Base-by-base conservation (phyloP, 37 sponge, comb jelly and placozoan genomes). In the Tethya wilhelma region DNA sequence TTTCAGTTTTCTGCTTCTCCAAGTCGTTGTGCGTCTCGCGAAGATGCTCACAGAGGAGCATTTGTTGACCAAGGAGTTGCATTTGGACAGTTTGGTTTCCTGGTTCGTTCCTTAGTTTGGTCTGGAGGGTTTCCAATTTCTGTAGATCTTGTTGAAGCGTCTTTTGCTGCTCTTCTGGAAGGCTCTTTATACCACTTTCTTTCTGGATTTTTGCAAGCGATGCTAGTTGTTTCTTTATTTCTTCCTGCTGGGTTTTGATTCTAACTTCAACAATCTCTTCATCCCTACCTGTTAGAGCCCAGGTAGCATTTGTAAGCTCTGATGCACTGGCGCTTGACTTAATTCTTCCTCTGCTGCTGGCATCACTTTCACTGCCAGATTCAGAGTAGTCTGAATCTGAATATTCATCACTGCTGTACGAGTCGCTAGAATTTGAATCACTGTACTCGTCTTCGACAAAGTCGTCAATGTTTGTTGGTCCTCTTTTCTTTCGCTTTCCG, bases 41-140 rank as follows among this genome's bases (percentile, higher is more conserved):
- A 40, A 91, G 74, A 29, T 91, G 92, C 28, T 86, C 84, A 68
- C 55, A 59, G 9, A 91, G 84, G 22, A 83, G 59, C 84, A 83
- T 80, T 67, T 91, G 92, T 39, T 86, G 92, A 6, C 79, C 74
- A 71, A 91, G 46, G 2, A 91, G 64, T 64, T 83, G 79, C 39
- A 78, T 73, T 34, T 86, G 92, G 1, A 91, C 30, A 19, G 38
- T 67, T 22, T 33, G 57, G 36, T 82, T 57, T 0, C 73, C 87
- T 25, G 79, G 84, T 8, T 44, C 60, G 32, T 83, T 63, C 46
- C 83, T 62, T 1, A 73, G 83, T 41, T 26, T 49, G 25, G 67
- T 53, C 62, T 91, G 87, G 26, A 91, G 33, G 30, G 58, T 67
- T 63, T 91, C 84, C 37, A 91, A 62, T 46, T 86, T 82, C 42